These are phyloP conservation scores for Eupithecia vulgata DNA, from an alignment of 2,888 invertebrate species.

Conservation along the genomic window DNA sequence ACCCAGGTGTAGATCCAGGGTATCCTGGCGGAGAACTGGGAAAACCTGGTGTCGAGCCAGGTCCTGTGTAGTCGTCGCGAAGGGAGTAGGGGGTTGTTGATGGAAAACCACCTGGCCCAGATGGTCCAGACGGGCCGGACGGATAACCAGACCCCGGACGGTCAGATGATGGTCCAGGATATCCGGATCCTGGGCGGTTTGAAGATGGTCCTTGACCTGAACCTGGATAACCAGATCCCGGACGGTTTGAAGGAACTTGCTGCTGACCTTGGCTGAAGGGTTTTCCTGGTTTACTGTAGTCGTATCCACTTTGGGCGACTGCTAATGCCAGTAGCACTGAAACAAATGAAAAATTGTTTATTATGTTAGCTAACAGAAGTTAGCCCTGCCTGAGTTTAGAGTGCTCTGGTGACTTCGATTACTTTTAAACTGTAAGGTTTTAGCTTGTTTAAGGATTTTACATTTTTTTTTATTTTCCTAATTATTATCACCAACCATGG, in stretches of 20 bases:
- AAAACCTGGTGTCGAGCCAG: constrained; percentile 61
- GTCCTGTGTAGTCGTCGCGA: constrained; percentile 58
- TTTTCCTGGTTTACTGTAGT: constrained; percentile 88
- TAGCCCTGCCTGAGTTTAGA: not conserved
- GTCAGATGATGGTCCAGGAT: constrained; percentile 48
- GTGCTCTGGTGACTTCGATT: not conserved
- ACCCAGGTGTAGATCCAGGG: constrained; percentile 57
- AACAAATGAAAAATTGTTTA: constrained; percentile 55
- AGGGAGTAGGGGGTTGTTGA: constrained; percentile 45
- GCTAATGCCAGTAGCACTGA: constrained; percentile 72
- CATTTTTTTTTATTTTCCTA: not conserved
- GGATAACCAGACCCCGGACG: constrained; percentile 52
- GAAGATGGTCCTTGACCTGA: constrained; percentile 47
- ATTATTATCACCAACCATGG: too few species aligned
- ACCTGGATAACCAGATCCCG: constrained; percentile 44
- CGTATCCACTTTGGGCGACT: constrained; percentile 87
- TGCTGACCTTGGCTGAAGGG: constrained; percentile 78
- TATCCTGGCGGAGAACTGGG: constrained; percentile 62
- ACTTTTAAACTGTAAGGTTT: too few species aligned
- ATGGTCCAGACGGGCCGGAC: constrained; percentile 14
- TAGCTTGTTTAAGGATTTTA: too few species aligned
- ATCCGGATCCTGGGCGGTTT: constrained; percentile 53
- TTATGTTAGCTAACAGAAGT: not conserved
- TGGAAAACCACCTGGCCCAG: constrained; percentile 31
- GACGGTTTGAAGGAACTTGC: constrained; percentile 58